Percentiles rank a stretch among this genome's conserved stretches.
Conservation (phyloP, 2,113 vertebrate genomes). For the Corythornis cristatus region DNA sequence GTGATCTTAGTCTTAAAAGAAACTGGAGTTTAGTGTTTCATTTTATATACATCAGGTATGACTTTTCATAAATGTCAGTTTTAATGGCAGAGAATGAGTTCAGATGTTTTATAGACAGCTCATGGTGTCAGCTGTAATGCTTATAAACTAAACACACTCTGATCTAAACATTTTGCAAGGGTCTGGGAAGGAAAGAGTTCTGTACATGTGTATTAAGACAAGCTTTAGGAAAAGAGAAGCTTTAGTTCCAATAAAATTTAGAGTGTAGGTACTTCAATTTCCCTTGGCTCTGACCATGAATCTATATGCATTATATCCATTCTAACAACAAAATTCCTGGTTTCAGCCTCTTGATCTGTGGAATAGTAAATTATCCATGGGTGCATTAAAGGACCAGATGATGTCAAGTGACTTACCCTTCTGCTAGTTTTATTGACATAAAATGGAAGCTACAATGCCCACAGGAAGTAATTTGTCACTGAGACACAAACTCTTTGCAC, state of each 20-base stretch:
- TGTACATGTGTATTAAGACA: neutral
- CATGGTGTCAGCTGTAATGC: neutral
- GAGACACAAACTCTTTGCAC: neutral
- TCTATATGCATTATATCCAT: neutral
- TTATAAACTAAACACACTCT: neutral
- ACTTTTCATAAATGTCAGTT: neutral
- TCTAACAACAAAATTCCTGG: neutral
- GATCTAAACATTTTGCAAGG: neutral
- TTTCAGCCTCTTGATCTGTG: neutral
- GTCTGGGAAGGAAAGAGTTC: neutral
- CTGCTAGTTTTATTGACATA: neutral
- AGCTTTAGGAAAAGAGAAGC: neutral
- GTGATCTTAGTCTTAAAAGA: neutral
- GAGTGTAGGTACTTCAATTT: neutral
- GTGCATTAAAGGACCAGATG: neutral
- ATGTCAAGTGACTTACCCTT: neutral
- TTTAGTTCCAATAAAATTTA: neutral
- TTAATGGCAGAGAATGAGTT: neutral
- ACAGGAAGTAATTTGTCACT: neutral
- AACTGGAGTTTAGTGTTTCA: neutral
- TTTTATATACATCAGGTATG: neutral
- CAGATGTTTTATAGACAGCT: neutral
- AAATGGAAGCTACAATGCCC: neutral
- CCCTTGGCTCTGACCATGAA: rapidly evolving
- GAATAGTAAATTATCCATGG: neutral